Conservation (phyloP, 2,888 invertebrate species). For the Cerastoderma edule region DNA sequence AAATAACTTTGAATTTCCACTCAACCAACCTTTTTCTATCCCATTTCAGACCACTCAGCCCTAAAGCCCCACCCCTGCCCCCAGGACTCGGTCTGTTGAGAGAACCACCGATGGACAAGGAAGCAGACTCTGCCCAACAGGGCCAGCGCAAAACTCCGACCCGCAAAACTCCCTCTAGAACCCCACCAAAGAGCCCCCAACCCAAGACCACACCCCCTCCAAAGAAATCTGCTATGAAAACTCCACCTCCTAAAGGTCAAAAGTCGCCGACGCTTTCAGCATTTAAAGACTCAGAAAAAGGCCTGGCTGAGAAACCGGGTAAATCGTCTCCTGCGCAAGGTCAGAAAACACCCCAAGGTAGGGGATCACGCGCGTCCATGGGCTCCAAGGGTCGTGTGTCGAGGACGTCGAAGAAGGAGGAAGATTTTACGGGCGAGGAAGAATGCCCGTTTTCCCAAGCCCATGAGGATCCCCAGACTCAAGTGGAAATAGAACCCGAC, state of each 20-base stretch:
- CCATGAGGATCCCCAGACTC: constrained; percentile 66
- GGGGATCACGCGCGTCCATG: constrained; percentile 46
- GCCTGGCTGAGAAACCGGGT: constrained; percentile 7
- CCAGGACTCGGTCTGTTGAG: constrained; percentile 70
- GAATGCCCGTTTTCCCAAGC: constrained; percentile 57
- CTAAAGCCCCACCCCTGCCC: constrained; percentile 81
- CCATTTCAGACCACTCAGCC: constrained; percentile 74
- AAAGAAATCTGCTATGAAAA: constrained; percentile 29
- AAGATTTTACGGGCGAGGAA: constrained; percentile 48
- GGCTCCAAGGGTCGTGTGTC: constrained; percentile 56
- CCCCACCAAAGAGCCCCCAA: constrained; percentile 43
- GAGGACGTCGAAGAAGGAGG: constrained; percentile 42
- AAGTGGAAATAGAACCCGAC: constrained; percentile 65
- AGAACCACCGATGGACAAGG: constrained; percentile 65
- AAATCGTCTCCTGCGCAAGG: constrained; percentile 24
- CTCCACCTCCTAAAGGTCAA: constrained; percentile 40
- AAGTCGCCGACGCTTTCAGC: constrained; percentile 49
- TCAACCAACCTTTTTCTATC: no score
- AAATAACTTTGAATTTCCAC: no score
- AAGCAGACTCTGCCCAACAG: constrained; percentile 27
- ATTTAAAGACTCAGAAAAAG: constrained; percentile 32
- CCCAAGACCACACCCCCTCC: constrained; percentile 19
- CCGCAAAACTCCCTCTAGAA: constrained; percentile 42
- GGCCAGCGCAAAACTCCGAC: constrained; percentile 43
- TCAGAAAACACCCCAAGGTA: constrained; percentile 33